Evolutionary conservation across 92 coral and sea anemone species (phyloP), one percentile per base, ranked within the genome.

Genomic region (Epizoanthus ramosus): DNA sequence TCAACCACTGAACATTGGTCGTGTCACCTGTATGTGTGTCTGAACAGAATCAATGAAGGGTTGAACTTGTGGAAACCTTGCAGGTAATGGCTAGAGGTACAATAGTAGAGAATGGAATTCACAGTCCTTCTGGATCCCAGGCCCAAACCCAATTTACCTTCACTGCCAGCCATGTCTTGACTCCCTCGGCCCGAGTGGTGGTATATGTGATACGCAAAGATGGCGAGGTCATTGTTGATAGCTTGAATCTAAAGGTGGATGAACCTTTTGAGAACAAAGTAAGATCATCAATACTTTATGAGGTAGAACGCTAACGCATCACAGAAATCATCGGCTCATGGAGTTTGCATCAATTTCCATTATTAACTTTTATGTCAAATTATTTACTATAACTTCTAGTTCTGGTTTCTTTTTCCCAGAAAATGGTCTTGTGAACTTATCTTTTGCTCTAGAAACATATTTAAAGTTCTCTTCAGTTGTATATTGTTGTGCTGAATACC

Each of bases 171-270:
- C 60, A 85, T 16, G 58, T 33, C 71, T 92, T 94, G 98, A 93
- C 98, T 3, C 98, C 98, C 8, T 81, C 93, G 7, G 91, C 90
- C 0, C 88, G 89, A 6, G 33, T 94, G 6, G 54, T 94, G 54
- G 97, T 90, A 17, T 94, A 94, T 86, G 76, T 89, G 63, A 88
- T 92, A 47, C 70, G 87, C 14, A 79, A 76, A 37, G 89, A 79
- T 50, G 97, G 94, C 0, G 98, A 94, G 79, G 74, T 94, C n/a
- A 88, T 94, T 58, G 98, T 93, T 8, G 98, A 94, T 79, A 79
- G 94, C 25, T 71, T 94, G 73, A 92, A 86, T 31, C 35, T 94
- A 16, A 87, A 87, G 37, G 86, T 94, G 31, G 92, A 90, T 28
- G 84, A 91, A 24, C 88, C 98, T 8, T 92, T 94, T 83, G 92